A percentile compares a stretch with the other conserved stretches of the same genome.
Conservation (phyloP, 2,888 invertebrate species). For the Zootermopsis nevadensis region DNA sequence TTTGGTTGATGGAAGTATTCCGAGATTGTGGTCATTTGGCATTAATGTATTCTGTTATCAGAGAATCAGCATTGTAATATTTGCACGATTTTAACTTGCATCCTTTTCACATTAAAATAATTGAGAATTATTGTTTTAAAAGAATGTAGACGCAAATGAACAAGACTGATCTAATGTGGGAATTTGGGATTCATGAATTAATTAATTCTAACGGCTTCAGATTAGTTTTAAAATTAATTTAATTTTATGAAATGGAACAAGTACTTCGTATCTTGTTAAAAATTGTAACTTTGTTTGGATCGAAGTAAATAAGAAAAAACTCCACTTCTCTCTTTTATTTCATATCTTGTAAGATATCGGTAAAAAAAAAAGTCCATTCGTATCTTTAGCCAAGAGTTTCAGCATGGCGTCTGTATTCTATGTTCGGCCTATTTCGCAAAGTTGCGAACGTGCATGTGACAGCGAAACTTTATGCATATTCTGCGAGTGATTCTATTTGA, state of each 20-base stretch:
- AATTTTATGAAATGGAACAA: not conserved
- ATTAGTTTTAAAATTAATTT: not conserved
- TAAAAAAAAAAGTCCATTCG: not conserved
- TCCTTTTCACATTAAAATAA: too few species aligned
- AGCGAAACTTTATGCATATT: conserved; percentile 40
- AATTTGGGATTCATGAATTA: too few species aligned
- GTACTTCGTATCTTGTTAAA: not conserved
- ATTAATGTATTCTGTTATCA: too few species aligned
- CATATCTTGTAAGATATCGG: not conserved
- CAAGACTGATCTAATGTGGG: too few species aligned
- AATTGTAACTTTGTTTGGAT: not conserved
- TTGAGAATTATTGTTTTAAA: too few species aligned
- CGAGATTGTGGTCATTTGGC: too few species aligned
- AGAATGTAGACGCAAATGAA: too few species aligned
- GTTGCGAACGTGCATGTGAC: conserved; percentile 36
- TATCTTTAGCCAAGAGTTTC: conserved; percentile 1
- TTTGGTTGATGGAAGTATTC: too few species aligned
- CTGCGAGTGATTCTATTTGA: conserved; percentile 38
- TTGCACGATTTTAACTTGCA: too few species aligned
- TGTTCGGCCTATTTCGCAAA: conserved; percentile 25
- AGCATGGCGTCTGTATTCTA: not conserved
- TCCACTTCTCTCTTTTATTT: not conserved
- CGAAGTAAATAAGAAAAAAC: not conserved
- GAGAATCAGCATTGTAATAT: too few species aligned
- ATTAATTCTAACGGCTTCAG: not conserved